Conservation (phyloP, 64 coral and sea anemone genomes). For the Anthopleura sola region DNA sequence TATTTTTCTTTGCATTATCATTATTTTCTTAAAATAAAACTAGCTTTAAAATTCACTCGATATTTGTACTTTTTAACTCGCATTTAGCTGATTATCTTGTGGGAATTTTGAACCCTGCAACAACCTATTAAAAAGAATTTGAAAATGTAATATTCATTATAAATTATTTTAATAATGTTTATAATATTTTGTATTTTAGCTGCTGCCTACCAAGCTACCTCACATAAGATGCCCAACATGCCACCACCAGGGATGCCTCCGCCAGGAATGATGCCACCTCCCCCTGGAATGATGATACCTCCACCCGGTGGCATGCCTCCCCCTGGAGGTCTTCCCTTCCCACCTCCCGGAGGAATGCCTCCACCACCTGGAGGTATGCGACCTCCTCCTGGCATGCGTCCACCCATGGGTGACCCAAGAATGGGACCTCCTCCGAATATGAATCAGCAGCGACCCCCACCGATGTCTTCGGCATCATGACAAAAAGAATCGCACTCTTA, state of each 20-base stretch:
- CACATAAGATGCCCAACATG: constrained; percentile 40
- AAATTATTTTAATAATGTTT: no score
- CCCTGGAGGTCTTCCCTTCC: constrained; percentile 67
- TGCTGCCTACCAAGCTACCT: constrained; percentile 78
- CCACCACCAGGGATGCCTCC: constrained; percentile 68
- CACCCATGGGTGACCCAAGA: constrained; percentile 29
- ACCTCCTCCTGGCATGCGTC: constrained; percentile 49
- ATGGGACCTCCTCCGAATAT: constrained; percentile 32
- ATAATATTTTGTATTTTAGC: constrained; percentile 6
- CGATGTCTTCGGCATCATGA: constrained; percentile 6
- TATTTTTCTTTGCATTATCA: no score
- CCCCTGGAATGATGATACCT: constrained; percentile 62
- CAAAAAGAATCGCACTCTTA: neutral
- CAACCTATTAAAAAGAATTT: no score
- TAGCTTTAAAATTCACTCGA: no score
- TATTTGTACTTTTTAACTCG: no score
- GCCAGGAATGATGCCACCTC: constrained; percentile 75
- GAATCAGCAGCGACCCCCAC: constrained; percentile 28
- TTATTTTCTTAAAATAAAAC: no score
- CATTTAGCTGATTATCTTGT: no score
- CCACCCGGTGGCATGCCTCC: constrained; percentile 84
- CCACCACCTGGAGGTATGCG: constrained; percentile 57
- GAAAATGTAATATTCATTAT: no score
- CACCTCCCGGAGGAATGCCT: constrained; percentile 84
- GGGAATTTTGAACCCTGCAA: no score